Evolutionary conservation across 2,888 invertebrate genomes (phyloP).

Genomic region (Lathronympha strigana): DNA sequence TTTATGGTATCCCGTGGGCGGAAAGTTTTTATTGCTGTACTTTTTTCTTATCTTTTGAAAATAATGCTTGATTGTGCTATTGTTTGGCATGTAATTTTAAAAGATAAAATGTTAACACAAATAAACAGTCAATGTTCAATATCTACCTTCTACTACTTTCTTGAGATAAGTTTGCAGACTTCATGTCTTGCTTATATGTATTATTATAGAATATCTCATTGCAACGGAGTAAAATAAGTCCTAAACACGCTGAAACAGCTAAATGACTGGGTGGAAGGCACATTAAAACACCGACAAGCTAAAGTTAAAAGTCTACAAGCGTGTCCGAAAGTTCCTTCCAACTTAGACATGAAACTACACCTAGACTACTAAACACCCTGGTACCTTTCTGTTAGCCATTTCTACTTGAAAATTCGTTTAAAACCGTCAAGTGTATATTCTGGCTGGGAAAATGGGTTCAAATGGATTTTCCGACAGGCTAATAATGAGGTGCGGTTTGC

Average conservation of each 20-base stretch:
- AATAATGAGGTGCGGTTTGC: conserved; percentile 71
- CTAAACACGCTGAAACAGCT: neutral
- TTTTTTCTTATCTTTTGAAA: conserved; percentile 47
- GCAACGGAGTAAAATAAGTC: neutral
- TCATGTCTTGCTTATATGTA: too few species aligned
- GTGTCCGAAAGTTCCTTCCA: neutral
- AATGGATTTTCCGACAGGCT: conserved; percentile 64
- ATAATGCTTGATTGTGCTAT: conserved; percentile 50
- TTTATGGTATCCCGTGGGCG: conserved; percentile 44
- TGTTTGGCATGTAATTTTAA: conserved; percentile 38
- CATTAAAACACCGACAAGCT: neutral
- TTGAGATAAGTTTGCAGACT: too few species aligned
- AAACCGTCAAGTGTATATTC: conserved; percentile 51
- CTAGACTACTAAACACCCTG: conserved; percentile 12
- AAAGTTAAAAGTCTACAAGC: conserved; percentile 9
- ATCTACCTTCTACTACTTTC: too few species aligned
- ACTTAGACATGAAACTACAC: neutral
- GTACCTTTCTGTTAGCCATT: conserved; percentile 1
- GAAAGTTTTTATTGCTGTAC: conserved; percentile 36
- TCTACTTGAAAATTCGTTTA: conserved; percentile 47
- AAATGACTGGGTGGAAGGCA: neutral
- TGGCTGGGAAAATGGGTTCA: conserved; percentile 52
- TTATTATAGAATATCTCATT: neutral
- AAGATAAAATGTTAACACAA: neutral
- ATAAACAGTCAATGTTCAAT: too few species aligned